A percentile compares a stretch with the other conserved stretches of the same genome.
Evolutionary conservation across 2,888 invertebrate species (phyloP).

Genomic region (Drosophila dives): DNA sequence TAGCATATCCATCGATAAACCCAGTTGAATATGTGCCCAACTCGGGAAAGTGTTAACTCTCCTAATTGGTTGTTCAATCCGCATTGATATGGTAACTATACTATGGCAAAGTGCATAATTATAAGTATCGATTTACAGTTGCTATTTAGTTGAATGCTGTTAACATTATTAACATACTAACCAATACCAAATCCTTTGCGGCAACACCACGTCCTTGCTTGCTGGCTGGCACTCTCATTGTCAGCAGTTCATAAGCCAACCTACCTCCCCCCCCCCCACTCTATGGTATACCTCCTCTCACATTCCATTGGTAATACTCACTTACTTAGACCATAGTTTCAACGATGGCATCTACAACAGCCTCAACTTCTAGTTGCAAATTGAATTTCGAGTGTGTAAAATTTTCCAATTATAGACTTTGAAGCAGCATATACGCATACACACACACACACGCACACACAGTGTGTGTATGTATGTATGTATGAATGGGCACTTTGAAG

Average conservation of each 20-base stretch:
- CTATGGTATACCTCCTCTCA: neutral
- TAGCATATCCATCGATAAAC: neutral
- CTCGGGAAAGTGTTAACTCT: neutral
- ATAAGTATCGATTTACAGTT: conserved; percentile 31
- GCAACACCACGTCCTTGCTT: conserved; percentile 13
- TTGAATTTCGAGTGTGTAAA: conserved; percentile 78
- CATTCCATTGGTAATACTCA: conserved; percentile 41
- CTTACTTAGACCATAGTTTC: conserved; percentile 45
- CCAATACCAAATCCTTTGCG: conserved; percentile 39
- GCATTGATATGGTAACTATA: neutral
- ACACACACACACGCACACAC: conserved; percentile 2
- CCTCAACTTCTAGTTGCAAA: conserved; percentile 49
- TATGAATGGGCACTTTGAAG: conserved; percentile 54
- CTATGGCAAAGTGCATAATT: neutral
- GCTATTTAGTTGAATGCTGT: conserved; percentile 32
- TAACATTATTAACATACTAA: conserved; percentile 47
- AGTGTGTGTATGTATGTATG: conserved; percentile 9
- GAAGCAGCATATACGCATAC: conserved; percentile 25
- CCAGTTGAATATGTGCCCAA: neutral
- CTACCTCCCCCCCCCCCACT: neutral
- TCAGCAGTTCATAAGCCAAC: conserved; percentile 5
- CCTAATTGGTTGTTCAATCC: neutral
- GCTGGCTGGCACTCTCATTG: no score
- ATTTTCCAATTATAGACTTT: conserved; percentile 80
- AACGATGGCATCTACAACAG: conserved; percentile 3